These are phyloP conservation scores for Penaeus chinensis DNA, from an alignment of 1,140 invertebrate genomes.

Conservation along the genomic window DNA sequence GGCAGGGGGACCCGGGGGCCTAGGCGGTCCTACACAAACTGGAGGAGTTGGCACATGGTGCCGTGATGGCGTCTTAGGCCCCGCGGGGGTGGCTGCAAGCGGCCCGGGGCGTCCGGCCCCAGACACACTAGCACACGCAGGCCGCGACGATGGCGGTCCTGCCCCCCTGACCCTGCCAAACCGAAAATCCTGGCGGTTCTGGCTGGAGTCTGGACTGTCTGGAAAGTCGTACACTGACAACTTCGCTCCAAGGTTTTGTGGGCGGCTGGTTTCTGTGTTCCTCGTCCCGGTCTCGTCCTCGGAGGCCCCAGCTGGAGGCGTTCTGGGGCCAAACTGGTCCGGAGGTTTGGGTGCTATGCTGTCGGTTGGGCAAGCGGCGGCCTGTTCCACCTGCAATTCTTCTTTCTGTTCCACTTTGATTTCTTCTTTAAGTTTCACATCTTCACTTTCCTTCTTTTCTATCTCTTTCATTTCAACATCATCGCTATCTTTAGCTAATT, in stretches of 20 bases:
- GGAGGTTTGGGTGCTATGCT: slow-evolving; percentile 52
- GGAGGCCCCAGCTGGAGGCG: not conserved
- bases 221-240: slow-evolving; percentile 59
- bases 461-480: slow-evolving; percentile 1
- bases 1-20: slow-evolving; percentile 57
- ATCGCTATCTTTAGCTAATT: slow-evolving; percentile 30
- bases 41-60: slow-evolving; percentile 75
- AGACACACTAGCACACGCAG: slow-evolving; percentile 61
- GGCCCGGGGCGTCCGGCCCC: slow-evolving; percentile 35
- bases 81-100: slow-evolving; percentile 50
- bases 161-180: slow-evolving; percentile 63
- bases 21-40: slow-evolving; percentile 13
- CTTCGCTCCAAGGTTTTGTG: slow-evolving; percentile 47
- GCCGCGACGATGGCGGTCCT: slow-evolving; percentile 57
- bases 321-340: slow-evolving; percentile 29
- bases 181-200: slow-evolving; percentile 63
- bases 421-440: slow-evolving; percentile 39
- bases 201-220: slow-evolving; percentile 53
- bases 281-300: not conserved
- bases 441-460: not conserved
- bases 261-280: slow-evolving; percentile 3
- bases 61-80: slow-evolving; percentile 67
- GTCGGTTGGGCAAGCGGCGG: slow-evolving; percentile 1
- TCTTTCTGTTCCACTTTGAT: no score
- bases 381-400: no score